These are phyloP conservation scores for Encarsia formosa DNA, from an alignment of 2,888 invertebrate genomes.

Conservation along the genomic window DNA sequence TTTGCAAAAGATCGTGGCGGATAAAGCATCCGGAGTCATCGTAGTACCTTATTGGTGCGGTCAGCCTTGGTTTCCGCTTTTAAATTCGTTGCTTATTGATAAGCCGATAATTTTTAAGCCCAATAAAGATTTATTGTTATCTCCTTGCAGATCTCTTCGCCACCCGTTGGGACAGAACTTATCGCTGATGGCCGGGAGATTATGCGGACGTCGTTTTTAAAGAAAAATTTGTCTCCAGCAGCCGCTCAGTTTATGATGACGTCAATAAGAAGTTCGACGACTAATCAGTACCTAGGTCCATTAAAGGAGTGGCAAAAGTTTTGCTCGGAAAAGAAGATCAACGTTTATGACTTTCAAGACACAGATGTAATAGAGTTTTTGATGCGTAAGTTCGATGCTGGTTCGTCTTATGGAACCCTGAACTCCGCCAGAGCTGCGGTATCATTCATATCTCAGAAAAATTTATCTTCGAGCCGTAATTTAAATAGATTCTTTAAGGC, in stretches of 20 bases:
- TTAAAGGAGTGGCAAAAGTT: background rate
- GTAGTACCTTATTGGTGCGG: background rate
- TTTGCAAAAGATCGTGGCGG: background rate
- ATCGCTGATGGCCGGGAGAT: conserved; percentile 27
- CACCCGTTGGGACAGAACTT: conserved; percentile 27
- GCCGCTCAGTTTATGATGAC: background rate
- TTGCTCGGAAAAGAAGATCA: background rate
- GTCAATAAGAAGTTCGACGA: background rate
- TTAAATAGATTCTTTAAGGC: background rate
- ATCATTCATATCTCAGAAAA: background rate
- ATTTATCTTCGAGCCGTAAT: background rate
- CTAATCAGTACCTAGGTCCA: background rate
- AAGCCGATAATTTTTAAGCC: conserved; percentile 13
- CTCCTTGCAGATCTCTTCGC: conserved; percentile 29
- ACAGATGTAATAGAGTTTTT: background rate
- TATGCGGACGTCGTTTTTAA: conserved; percentile 23
- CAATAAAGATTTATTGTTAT: conserved; percentile 26
- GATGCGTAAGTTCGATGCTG: no score
- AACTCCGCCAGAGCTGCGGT: background rate
- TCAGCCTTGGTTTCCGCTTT: background rate
- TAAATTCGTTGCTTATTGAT: background rate
- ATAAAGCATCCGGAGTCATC: background rate
- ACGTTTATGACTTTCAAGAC: background rate
- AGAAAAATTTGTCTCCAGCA: background rate
- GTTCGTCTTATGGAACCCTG: no score